Conservation (phyloP, 2,113 vertebrate species). For the Silurus asotus region DNA sequence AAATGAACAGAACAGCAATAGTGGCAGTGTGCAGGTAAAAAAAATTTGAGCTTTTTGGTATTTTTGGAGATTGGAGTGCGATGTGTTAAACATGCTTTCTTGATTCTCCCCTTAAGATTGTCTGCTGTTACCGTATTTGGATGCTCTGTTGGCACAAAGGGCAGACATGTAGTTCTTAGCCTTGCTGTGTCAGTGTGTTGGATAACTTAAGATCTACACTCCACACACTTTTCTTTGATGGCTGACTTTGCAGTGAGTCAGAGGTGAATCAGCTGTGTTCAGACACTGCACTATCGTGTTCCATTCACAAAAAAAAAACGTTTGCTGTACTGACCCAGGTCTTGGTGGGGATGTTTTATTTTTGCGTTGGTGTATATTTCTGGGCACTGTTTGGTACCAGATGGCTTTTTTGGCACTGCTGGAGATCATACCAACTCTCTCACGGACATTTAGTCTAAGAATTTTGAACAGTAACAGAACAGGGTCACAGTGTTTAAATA, state of each 20-base stretch:
- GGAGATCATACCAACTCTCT: conserved; percentile 25
- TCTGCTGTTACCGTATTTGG: conserved; percentile 18
- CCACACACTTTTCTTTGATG: conserved; percentile 13
- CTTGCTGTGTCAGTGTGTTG: background rate
- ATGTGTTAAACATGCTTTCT: background rate
- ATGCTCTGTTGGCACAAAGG: background rate
- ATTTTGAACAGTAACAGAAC: conserved; percentile 36
- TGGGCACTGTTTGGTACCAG: conserved; percentile 60
- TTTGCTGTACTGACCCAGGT: conserved; percentile 51
- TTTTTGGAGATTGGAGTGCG: conserved; percentile 9
- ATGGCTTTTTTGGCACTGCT: conserved; percentile 27
- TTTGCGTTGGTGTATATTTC: conserved; percentile 56
- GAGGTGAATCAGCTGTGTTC: conserved; percentile 46
- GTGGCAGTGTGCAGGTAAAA: background rate
- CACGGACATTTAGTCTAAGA: conserved; percentile 37
- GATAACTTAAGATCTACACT: background rate
- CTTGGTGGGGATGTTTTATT: conserved; percentile 54
- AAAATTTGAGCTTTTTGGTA: background rate
- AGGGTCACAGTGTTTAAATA: conserved; percentile 23
- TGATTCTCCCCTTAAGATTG: background rate
- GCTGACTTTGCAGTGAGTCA: conserved; percentile 52
- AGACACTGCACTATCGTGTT: conserved; percentile 48
- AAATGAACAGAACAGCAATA: background rate
- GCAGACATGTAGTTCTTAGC: background rate
- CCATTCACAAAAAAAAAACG: conserved; percentile 64